phyloP scores from a whole-genome alignment of 1,140 invertebrate genomes.

The Fopius arisanus region DNA sequence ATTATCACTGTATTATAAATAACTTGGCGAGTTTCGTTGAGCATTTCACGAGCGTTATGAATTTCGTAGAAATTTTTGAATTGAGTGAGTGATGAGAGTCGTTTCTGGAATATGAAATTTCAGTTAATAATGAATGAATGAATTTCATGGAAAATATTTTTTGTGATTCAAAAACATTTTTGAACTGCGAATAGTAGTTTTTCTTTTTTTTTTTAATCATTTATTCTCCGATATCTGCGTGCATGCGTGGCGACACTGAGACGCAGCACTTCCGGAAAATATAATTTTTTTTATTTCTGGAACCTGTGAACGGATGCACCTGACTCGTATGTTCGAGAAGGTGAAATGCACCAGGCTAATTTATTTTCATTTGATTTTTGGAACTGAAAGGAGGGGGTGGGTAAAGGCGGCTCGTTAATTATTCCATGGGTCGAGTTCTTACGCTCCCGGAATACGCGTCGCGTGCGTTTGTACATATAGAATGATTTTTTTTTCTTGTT shows the following conservation, averaged over 20 bases:
- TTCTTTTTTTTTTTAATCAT: too few relatives aligned
- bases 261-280: conserved; percentile 21
- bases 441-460: conserved; percentile 39
- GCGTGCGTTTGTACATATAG: conserved; percentile 25
- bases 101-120: neutral
- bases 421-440: conserved; percentile 34
- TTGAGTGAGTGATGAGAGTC: neutral
- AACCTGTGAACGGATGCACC: conserved; percentile 19
- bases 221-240: neutral
- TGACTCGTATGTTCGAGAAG: conserved; percentile 22
- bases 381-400: neutral
- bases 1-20: conserved; percentile 25
- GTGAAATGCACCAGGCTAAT: neutral
- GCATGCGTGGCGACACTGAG: conserved; percentile 10
- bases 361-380: neutral
- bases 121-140: neutral
- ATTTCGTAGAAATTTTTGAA: conserved; percentile 25
- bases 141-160: neutral
- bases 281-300: conserved; percentile 17
- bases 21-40: conserved; percentile 19
- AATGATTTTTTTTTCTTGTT: conserved; percentile 12
- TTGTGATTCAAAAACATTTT: neutral
- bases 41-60: conserved; percentile 21
- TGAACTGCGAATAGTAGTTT: too few relatives aligned
- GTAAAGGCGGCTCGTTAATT: conserved; percentile 36